phyloP scores from a whole-genome alignment of 2,797 vertebrate genomes.

The Picus viridis region DNA sequence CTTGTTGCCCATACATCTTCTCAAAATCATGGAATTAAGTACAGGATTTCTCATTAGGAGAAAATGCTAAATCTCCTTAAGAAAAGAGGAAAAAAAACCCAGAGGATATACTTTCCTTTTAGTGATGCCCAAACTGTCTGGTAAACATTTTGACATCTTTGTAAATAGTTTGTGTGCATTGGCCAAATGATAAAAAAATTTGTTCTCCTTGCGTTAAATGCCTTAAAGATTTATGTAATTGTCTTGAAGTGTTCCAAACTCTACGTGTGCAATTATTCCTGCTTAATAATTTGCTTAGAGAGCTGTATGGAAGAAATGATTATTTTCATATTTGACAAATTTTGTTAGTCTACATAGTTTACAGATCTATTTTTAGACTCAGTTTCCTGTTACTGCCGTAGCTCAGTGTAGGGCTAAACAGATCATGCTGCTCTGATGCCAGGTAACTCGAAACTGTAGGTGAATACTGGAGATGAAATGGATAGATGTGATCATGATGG shows the following conservation, averaged over 20 bases:
- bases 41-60: not conserved
- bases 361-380: not conserved
- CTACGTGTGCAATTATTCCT: not conserved
- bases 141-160: not conserved
- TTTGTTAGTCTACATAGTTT: not conserved
- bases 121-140: not conserved
- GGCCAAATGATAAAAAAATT: not conserved
- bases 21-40: not conserved
- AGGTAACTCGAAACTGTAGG: slow-evolving; percentile 13
- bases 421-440: slow-evolving; percentile 21
- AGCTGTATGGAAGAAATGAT: not conserved
- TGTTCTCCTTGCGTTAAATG: not conserved
- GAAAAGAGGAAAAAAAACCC: not conserved
- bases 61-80: not conserved
- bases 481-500: not conserved
- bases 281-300: not conserved
- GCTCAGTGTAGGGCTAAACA: not conserved
- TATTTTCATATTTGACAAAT: not conserved
- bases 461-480: slow-evolving; percentile 37
- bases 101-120: not conserved
- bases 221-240: not conserved
- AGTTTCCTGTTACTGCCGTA: slow-evolving; percentile 7
- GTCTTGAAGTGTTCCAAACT: slow-evolving; percentile 6
- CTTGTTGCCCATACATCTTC: too few relatives aligned
- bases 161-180: not conserved